Evolutionary conservation across 2,797 vertebrate species (phyloP).

Genomic region (Diplodus sargus): DNA sequence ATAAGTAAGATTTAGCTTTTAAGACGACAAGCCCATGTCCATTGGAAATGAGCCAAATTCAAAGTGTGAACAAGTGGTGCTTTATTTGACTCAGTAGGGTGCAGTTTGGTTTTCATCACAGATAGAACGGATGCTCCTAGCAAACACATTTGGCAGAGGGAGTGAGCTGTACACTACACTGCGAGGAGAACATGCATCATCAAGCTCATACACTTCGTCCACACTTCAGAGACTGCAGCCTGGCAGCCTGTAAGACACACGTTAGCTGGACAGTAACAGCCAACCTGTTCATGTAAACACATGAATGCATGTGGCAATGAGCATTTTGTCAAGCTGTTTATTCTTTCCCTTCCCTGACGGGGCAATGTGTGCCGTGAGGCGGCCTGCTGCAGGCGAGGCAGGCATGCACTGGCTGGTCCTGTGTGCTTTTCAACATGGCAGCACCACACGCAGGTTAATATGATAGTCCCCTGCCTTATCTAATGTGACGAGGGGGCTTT

Average conservation of each 20-base stretch:
- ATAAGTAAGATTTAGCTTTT: background rate
- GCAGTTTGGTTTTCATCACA: background rate
- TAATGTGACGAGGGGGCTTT: constrained; percentile 82
- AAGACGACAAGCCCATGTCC: background rate
- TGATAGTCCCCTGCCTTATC: constrained; percentile 82
- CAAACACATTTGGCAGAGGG: background rate
- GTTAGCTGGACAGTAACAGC: constrained; percentile 30
- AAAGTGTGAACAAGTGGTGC: background rate
- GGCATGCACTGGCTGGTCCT: constrained; percentile 46
- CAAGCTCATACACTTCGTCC: constrained; percentile 20
- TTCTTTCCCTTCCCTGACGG: constrained; percentile 47
- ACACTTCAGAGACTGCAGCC: constrained; percentile 28
- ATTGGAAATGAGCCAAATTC: background rate
- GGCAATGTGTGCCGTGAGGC: constrained; percentile 27
- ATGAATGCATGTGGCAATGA: constrained; percentile 43
- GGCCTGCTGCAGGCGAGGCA: constrained; percentile 55
- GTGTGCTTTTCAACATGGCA: constrained; percentile 74
- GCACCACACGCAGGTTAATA: constrained; percentile 75
- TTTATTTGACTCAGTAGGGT: background rate
- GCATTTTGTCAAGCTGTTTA: constrained; percentile 64
- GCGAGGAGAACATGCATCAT: constrained; percentile 23
- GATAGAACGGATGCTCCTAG: background rate
- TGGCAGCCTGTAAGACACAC: constrained; percentile 22
- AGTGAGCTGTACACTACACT: background rate
- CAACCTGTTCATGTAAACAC: constrained; percentile 47